Evolutionary conservation across 2,797 vertebrate species (phyloP).

Genomic region (Columba guinea): DNA sequence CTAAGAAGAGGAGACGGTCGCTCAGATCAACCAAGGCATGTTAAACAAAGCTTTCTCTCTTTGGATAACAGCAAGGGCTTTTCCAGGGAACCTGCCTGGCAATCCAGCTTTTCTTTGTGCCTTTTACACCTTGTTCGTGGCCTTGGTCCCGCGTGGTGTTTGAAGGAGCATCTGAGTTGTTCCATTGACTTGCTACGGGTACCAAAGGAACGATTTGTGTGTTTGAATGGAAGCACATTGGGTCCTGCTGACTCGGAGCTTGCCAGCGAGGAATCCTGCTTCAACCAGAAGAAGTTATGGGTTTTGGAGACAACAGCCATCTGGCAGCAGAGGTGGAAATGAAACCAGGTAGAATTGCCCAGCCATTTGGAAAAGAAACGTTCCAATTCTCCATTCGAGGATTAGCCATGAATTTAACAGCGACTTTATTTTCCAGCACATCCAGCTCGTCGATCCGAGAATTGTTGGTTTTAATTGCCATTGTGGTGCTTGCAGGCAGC

Average conservation of each 20-base stretch:
- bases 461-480: constrained; percentile 54
- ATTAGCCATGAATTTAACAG: constrained; percentile 42
- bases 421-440: constrained; percentile 54
- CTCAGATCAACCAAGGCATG: not conserved
- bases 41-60: not conserved
- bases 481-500: constrained; percentile 39
- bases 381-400: constrained; percentile 56
- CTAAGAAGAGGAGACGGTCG: not conserved
- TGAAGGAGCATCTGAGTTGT: not conserved
- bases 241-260: not conserved
- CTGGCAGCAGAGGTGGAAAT: constrained; percentile 65
- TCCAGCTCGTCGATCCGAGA: constrained; percentile 52
- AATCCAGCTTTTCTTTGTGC: not conserved
- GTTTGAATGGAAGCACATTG: constrained; percentile 34
- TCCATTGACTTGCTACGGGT: not conserved
- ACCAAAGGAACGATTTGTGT: constrained; percentile 30
- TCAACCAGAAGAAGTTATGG: constrained; percentile 18
- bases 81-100: not conserved
- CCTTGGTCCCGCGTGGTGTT: not conserved
- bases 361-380: constrained; percentile 43
- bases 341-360: constrained; percentile 56
- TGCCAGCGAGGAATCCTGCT: constrained; percentile 42
- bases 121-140: not conserved
- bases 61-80: not conserved
- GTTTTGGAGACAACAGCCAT: constrained; percentile 52